These are phyloP conservation scores for Pipistrellus pipistrellus DNA, from an alignment of 2,797 vertebrate genomes.

Conservation along the genomic window DNA sequence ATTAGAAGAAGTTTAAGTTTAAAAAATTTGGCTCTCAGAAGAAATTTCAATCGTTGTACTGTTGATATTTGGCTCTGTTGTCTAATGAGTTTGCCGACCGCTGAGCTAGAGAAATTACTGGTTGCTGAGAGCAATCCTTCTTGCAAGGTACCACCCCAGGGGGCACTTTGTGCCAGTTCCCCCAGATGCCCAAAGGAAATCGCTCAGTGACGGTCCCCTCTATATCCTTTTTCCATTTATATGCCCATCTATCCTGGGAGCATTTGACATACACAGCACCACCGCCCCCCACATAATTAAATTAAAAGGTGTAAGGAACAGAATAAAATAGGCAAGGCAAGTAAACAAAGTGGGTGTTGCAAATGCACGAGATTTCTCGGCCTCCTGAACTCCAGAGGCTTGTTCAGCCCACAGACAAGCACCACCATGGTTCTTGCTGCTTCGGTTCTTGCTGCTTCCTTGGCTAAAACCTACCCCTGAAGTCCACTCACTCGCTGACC, in stretches of 20 bases:
- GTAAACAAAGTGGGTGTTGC: background rate
- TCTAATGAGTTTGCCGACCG: too few relatives aligned
- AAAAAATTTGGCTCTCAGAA: too few relatives aligned
- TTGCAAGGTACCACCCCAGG: background rate
- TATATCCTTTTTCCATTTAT: background rate
- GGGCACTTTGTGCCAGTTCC: background rate
- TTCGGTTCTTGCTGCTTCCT: background rate
- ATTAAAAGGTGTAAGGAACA: background rate
- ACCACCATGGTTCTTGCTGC: background rate
- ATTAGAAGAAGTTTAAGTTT: too few relatives aligned
- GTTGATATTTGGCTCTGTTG: too few relatives aligned
- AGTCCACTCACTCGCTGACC: background rate
- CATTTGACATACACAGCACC: background rate
- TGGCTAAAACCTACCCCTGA: background rate
- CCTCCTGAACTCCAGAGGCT: background rate
- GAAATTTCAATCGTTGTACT: too few relatives aligned
- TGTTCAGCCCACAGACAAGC: background rate
- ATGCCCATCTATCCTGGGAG: too few relatives aligned
- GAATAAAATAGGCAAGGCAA: background rate
- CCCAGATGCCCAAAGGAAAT: background rate
- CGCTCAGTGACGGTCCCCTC: background rate
- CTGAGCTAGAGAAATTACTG: background rate
- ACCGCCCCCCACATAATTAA: background rate
- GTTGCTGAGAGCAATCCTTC: background rate
- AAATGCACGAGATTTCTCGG: background rate